Percentiles rank a stretch among this genome's conserved stretches.
Evolutionary conservation across 2,797 vertebrate genomes (phyloP).

Genomic region (Xerus rutilus): DNA sequence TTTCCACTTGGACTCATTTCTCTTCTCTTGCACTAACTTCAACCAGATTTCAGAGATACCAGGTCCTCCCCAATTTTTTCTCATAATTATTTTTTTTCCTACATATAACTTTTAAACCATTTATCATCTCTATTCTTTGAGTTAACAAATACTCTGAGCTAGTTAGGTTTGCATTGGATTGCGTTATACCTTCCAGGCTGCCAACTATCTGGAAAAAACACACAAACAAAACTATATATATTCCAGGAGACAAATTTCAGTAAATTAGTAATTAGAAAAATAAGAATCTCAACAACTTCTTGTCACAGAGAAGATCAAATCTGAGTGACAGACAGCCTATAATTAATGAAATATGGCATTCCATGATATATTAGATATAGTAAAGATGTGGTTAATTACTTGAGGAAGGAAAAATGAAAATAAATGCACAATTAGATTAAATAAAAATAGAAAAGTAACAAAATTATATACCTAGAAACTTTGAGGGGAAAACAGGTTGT

Average conservation of each 20-base stretch:
- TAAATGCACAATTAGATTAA: conserved; percentile 7
- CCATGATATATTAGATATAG: neutral
- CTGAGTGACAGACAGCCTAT: neutral
- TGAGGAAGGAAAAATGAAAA: neutral
- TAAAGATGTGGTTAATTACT: neutral
- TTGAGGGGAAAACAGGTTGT: neutral
- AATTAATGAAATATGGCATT: neutral
- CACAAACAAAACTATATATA: neutral
- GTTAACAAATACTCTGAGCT: neutral
- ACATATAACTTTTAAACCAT: neutral
- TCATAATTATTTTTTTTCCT: neutral
- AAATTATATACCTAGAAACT: neutral
- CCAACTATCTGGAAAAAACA: neutral
- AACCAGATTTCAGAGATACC: neutral
- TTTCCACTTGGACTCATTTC: neutral
- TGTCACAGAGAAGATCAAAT: conserved; percentile 9
- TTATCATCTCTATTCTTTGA: neutral
- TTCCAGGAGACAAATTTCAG: neutral
- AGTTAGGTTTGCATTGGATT: neutral
- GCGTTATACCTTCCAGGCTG: neutral
- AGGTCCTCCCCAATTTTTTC: neutral
- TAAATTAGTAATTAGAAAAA: conserved; percentile 32
- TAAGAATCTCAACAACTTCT: neutral
- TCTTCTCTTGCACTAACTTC: neutral
- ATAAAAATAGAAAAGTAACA: conserved; percentile 44